Percentiles rank a stretch among this genome's conserved stretches.
These are phyloP conservation scores for Aplocera efformata DNA, from an alignment of 2,888 invertebrate genomes.

Conservation along the genomic window DNA sequence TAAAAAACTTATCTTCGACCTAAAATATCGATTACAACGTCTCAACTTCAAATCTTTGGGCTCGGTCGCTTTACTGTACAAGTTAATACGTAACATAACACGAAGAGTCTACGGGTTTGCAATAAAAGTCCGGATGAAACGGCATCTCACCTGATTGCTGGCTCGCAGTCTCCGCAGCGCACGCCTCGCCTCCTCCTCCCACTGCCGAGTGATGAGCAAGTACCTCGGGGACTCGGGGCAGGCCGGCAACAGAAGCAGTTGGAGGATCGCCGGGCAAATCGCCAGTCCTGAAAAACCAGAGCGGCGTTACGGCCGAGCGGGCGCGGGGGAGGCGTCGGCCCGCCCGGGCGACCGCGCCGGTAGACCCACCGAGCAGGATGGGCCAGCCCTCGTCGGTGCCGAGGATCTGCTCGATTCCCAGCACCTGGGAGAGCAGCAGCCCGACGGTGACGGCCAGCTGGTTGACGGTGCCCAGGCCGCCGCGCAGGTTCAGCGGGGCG, in stretches of 20 bases:
- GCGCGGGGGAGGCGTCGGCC: too few relatives aligned
- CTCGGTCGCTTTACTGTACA: too few relatives aligned
- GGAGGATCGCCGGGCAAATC: constrained; percentile 94
- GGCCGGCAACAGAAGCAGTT: constrained; percentile 94
- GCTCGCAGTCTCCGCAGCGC: constrained; percentile 85
- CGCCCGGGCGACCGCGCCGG: too few relatives aligned
- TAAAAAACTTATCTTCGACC: too few relatives aligned
- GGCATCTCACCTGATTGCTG: constrained; percentile 75
- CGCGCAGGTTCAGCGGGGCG: constrained; percentile 95
- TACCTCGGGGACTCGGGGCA: constrained; percentile 98
- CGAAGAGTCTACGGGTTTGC: too few relatives aligned
- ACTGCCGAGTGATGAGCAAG: constrained; percentile 95
- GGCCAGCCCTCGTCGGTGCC: constrained; percentile 98
- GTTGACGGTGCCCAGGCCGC: constrained; percentile 97
- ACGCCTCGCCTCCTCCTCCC: constrained; percentile 95
- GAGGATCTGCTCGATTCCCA: constrained; percentile 96
- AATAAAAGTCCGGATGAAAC: not conserved
- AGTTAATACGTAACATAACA: too few relatives aligned
- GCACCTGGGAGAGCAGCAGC: constrained; percentile 95
- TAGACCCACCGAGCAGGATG: constrained; percentile 86
- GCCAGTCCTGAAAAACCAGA: constrained; percentile 83
- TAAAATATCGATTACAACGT: too few relatives aligned
- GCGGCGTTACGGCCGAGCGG: not conserved
- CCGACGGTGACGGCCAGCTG: constrained; percentile 98
- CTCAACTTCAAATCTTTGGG: too few relatives aligned